A percentile compares a stretch with the other conserved stretches of the same genome.
phyloP scores from a whole-genome alignment of 2,888 invertebrate genomes.

The Sylvicola cinctus region DNA sequence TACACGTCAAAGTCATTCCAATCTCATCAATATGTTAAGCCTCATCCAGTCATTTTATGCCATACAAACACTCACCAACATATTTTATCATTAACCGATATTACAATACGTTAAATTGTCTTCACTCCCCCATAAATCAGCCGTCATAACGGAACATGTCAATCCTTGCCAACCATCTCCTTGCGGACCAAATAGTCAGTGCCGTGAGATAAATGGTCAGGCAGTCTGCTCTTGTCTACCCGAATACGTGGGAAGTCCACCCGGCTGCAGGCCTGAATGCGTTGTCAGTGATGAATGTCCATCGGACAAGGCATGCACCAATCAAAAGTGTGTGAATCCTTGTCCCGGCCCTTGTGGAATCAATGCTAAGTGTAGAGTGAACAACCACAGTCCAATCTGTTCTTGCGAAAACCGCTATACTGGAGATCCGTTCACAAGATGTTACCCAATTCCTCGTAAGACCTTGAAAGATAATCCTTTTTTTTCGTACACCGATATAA shows the following conservation, averaged over 20 bases:
- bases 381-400: constrained; percentile 60
- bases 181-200: constrained; percentile 70
- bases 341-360: constrained; percentile 59
- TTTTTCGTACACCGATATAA: constrained; percentile 36
- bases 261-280: constrained; percentile 66
- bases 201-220: constrained; percentile 51
- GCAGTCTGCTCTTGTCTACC: constrained; percentile 64
- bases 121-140: too few relatives aligned
- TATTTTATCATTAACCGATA: constrained; percentile 2
- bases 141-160: constrained; percentile 29
- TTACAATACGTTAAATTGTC: constrained; percentile 26
- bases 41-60: too few relatives aligned
- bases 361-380: constrained; percentile 50
- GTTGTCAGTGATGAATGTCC: constrained; percentile 52
- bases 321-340: constrained; percentile 57
- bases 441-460: constrained; percentile 32
- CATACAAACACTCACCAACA: constrained; percentile 4
- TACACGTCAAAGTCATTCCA: too few relatives aligned
- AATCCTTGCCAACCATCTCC: constrained; percentile 70
- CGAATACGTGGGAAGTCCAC: constrained; percentile 62
- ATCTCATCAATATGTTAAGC: too few relatives aligned
- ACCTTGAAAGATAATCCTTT: constrained; percentile 43
- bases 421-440: constrained; percentile 57
- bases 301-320: constrained; percentile 53
- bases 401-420: constrained; percentile 51